Evolutionary conservation across 2,113 vertebrate genomes (phyloP).

Genomic region (Seriola rivoliana): DNA sequence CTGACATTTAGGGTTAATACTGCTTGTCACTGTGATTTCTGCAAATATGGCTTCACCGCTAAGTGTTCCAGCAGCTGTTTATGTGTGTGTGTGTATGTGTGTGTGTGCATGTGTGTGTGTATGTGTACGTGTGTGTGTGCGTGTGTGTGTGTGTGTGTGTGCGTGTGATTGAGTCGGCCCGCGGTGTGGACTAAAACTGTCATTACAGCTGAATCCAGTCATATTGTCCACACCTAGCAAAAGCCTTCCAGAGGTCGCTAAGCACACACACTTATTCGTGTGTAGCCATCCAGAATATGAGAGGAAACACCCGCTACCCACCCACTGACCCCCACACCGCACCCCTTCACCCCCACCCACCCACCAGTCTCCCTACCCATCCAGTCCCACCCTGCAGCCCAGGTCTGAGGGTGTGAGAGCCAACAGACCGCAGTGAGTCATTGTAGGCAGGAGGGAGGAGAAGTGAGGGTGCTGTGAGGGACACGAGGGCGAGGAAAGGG

Average conservation of each 20-base stretch:
- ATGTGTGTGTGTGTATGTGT: slow-evolving; percentile 6
- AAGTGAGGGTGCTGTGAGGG: slow-evolving; percentile 40
- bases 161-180: slow-evolving; percentile 20
- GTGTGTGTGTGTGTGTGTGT: neutral
- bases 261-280: slow-evolving; percentile 42
- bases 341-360: slow-evolving; percentile 36
- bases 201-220: slow-evolving; percentile 66
- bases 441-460: slow-evolving; percentile 39
- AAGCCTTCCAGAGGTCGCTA: slow-evolving; percentile 65
- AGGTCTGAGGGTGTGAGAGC: slow-evolving; percentile 52
- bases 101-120: slow-evolving; percentile 11
- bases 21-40: slow-evolving; percentile 74
- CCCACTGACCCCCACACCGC: slow-evolving; percentile 54
- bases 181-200: slow-evolving; percentile 47
- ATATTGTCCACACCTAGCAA: slow-evolving; percentile 73
- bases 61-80: slow-evolving; percentile 67
- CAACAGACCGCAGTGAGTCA: slow-evolving; percentile 61
- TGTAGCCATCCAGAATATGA: slow-evolving; percentile 53
- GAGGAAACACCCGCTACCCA: slow-evolving; percentile 63
- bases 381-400: slow-evolving; percentile 30
- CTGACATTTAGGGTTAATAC: slow-evolving; percentile 77
- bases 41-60: slow-evolving; percentile 68
- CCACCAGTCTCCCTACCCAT: slow-evolving; percentile 1
- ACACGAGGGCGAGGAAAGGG: slow-evolving; percentile 30
- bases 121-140: neutral